Conservation (phyloP, 2,888 invertebrate species). For the Busseola fusca region DNA sequence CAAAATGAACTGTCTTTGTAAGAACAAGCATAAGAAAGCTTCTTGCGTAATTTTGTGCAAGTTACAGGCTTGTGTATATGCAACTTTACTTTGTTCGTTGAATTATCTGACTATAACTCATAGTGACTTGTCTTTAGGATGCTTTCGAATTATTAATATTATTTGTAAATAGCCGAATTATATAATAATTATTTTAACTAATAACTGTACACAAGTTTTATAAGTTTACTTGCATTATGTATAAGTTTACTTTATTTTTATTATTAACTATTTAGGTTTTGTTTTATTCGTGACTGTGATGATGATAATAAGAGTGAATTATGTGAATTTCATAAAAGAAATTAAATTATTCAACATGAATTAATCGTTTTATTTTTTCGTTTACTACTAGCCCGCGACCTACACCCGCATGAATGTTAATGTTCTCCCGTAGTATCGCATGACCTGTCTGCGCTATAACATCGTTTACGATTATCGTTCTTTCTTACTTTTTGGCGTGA, state of each 20-base stretch:
- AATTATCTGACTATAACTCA: constrained; percentile 1
- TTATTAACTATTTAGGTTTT: constrained; percentile 51
- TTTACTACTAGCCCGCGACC: background rate
- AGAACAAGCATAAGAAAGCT: background rate
- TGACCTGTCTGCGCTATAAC: background rate
- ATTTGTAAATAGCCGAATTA: constrained; percentile 59
- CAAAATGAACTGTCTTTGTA: no score
- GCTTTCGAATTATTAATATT: constrained; percentile 42
- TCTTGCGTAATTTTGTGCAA: background rate
- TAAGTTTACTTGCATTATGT: no score
- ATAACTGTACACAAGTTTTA: constrained; percentile 40
- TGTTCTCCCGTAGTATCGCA: background rate
- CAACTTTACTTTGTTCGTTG: background rate
- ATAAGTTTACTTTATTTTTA: no score
- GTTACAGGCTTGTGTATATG: background rate
- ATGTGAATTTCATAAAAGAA: constrained; percentile 56
- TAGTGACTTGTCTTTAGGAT: constrained; percentile 24
- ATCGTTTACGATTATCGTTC: no score
- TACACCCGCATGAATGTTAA: background rate
- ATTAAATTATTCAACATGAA: constrained; percentile 67
- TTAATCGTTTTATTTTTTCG: constrained; percentile 11
- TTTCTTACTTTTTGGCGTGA: background rate
- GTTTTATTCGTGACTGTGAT: constrained; percentile 75
- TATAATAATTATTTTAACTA: constrained; percentile 30
- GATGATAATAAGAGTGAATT: constrained; percentile 61